Base-by-base conservation (phyloP, 1,140 invertebrate genomes). In the Meteorus sp. region DNA sequence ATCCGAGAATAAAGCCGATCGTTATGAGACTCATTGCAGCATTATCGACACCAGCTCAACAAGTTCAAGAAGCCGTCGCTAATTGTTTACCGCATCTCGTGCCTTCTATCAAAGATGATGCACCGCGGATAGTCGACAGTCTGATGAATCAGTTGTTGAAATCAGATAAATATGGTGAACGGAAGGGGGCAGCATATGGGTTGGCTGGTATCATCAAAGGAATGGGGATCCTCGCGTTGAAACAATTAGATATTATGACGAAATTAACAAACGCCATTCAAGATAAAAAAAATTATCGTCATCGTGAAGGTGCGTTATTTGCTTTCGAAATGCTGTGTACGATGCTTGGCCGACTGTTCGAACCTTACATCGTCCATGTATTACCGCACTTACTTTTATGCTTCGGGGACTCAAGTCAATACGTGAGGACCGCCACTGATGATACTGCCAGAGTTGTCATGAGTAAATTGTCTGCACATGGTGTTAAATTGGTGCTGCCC, bases 321-420 rank as follows among this genome's bases (percentile, higher is more conserved):
- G 96, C 95, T 1, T 95, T 99, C 82, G 97, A 99, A 81, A 95
- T 98, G 88, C 81, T 99, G 11, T 99, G 94, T 76, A 89, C 88
- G 60, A 95, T 96, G 85, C 82, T 99, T 63, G 96, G 96, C 0
- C 88, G 95, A 56, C 80, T 99, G 31, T 99, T 99, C 82, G 98
- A 99, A 76, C 97, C 97, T 0, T 99, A 99, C 78, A 95, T 99
- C 60, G 94, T 99, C 27, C 93, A 98, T 74, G 93, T 99, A 31
- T 79, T 99, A 51, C 96, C 96, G 1, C 91, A 98, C 81, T 82
- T 99, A 62, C 81, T 99, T 23, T 84, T 95, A 47, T 98, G 95
- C 75, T 98, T 99, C 81, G 97, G 96, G 6, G 97, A 99, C 82
- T 83, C 86, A 1, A 97, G 92, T 76, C 92, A 94, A 71, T 93